Evolutionary conservation across 2,888 invertebrate species (phyloP).

Genomic region (Dasysyrphus albostriatus): DNA sequence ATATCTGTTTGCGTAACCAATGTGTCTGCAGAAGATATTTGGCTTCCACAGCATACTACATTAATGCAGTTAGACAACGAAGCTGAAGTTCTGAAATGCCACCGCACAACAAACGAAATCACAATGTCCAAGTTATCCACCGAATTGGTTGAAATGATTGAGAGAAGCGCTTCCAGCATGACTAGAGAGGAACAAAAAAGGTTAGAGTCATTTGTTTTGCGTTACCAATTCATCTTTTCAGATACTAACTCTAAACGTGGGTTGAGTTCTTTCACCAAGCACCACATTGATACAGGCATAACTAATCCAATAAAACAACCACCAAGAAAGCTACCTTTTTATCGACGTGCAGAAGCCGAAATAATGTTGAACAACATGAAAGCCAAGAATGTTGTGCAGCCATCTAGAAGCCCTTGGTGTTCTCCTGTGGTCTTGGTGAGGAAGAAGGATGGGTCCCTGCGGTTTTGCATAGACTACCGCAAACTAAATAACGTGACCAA

Average conservation of each 20-base stretch:
- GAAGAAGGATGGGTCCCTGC: not conserved
- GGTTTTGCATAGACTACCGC: not conserved
- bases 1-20: not conserved
- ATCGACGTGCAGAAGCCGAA: too few relatives aligned
- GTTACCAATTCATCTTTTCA: conserved; percentile 2
- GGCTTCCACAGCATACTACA: not conserved
- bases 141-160: too few relatives aligned
- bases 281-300: not conserved
- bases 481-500: not conserved
- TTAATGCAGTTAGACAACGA: not conserved
- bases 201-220: not conserved
- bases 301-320: not conserved
- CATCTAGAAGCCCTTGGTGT: not conserved
- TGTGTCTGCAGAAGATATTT: conserved; percentile 9
- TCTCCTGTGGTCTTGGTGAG: not conserved
- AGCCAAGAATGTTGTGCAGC: too few relatives aligned
- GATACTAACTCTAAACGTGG: not conserved
- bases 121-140: conserved; percentile 1
- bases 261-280: not conserved
- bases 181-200: not conserved
- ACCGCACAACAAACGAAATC: too few relatives aligned
- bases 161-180: too few relatives aligned
- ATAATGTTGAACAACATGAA: too few relatives aligned
- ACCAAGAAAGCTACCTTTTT: not conserved
- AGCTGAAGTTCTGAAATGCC: conserved; percentile 2